A percentile compares a stretch with the other conserved stretches of the same genome.
Evolutionary conservation across 2,113 vertebrate species (phyloP).

Genomic region (Chroicocephalus ridibundus): DNA sequence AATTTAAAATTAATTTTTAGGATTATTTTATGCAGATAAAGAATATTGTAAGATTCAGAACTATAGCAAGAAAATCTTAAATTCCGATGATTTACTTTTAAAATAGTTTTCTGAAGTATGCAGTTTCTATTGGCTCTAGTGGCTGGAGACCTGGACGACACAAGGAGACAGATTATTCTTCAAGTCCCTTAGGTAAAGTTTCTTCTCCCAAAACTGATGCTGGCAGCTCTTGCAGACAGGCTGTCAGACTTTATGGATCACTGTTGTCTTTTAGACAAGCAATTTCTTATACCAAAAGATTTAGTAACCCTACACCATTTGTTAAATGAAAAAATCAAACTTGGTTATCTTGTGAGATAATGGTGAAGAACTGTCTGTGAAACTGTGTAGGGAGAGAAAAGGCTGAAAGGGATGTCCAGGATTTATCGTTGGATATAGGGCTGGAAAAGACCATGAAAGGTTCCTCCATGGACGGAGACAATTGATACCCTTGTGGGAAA

Average conservation of each 20-base stretch:
- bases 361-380: neutral
- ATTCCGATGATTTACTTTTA: neutral
- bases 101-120: neutral
- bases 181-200: neutral
- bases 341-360: conserved; percentile 2
- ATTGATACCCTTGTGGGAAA: neutral
- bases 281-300: conserved; percentile 27
- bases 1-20: neutral
- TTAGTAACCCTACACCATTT: neutral
- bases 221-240: neutral
- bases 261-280: neutral
- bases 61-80: neutral
- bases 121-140: neutral
- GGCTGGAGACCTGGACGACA: neutral
- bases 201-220: neutral
- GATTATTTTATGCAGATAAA: neutral
- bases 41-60: neutral
- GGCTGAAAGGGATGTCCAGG: neutral
- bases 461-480: neutral
- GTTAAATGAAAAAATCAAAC: conserved; percentile 41
- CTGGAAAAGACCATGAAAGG: neutral
- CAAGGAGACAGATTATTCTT: neutral
- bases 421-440: neutral
- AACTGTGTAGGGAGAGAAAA: neutral
- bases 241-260: neutral